phyloP scores from a whole-genome alignment of 2,888 invertebrate species.

The Mesoligia furuncula region DNA sequence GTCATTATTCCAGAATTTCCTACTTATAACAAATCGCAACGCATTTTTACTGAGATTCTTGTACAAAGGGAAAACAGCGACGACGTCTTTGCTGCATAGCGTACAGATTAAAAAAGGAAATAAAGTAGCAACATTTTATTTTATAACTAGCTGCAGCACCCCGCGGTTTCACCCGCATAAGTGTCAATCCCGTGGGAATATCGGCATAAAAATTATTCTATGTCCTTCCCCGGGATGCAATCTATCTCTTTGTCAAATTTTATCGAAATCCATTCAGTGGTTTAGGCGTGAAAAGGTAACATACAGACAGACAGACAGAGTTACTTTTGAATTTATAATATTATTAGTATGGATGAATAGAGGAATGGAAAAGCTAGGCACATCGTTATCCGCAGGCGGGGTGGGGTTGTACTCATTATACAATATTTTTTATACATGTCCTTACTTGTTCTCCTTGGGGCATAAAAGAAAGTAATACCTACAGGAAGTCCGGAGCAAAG shows the following conservation, averaged over 20 bases:
- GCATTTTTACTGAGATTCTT: background rate
- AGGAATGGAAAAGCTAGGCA: background rate
- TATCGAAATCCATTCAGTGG: no score
- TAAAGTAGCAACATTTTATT: conserved; percentile 12
- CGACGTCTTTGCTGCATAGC: background rate
- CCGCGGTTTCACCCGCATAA: no score
- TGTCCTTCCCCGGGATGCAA: no score
- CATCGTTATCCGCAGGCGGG: conserved; percentile 7
- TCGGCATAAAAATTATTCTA: no score
- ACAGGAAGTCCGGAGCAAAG: background rate
- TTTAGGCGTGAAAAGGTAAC: no score
- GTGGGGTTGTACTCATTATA: conserved; percentile 21
- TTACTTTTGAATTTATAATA: no score
- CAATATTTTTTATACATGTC: conserved; percentile 21
- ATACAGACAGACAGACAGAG: no score
- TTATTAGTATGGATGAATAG: no score
- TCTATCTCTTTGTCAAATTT: no score
- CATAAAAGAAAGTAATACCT: background rate
- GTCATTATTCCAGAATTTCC: conserved; percentile 15
- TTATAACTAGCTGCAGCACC: no score
- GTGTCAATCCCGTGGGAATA: no score
- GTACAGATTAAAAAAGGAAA: conserved; percentile 11
- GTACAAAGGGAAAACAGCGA: background rate
- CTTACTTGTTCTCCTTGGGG: background rate
- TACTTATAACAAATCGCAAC: background rate